phyloP scores from a whole-genome alignment of 2,797 vertebrate species.

The Ambastaia sidthimunki region DNA sequence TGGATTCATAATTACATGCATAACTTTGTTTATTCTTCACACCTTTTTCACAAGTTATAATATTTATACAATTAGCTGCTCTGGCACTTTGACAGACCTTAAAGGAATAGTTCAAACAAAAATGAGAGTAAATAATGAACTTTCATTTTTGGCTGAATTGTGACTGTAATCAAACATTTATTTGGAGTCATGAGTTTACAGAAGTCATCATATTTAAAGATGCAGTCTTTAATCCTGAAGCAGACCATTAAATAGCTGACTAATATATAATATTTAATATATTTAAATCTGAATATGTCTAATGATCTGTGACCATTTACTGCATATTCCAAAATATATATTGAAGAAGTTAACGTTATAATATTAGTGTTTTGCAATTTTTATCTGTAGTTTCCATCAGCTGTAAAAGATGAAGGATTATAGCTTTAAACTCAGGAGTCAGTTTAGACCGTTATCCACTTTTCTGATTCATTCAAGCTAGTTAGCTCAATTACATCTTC shows the following conservation, averaged over 20 bases:
- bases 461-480: conserved; percentile 17
- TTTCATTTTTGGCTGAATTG: no score
- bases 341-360: background rate
- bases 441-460: conserved; percentile 15
- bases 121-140: background rate
- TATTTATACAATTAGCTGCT: background rate
- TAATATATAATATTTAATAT: no score
- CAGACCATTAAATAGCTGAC: background rate
- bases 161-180: conserved; percentile 5
- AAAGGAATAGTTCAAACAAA: background rate
- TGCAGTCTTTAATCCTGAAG: background rate
- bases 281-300: conserved; percentile 5
- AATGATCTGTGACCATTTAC: background rate
- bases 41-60: conserved; percentile 1
- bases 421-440: background rate
- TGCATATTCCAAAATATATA: conserved; percentile 2
- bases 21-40: conserved; percentile 43
- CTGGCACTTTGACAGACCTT: background rate
- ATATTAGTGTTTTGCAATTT: background rate
- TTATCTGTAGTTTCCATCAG: background rate
- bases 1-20: conserved; percentile 44
- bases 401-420: background rate
- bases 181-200: background rate
- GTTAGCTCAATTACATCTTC: conserved; percentile 27
- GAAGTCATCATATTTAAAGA: background rate